Evolutionary conservation across 2,888 invertebrate genomes (phyloP), one percentile per base, ranked within the genome.

Genomic region (Neelides folsomi): DNA sequence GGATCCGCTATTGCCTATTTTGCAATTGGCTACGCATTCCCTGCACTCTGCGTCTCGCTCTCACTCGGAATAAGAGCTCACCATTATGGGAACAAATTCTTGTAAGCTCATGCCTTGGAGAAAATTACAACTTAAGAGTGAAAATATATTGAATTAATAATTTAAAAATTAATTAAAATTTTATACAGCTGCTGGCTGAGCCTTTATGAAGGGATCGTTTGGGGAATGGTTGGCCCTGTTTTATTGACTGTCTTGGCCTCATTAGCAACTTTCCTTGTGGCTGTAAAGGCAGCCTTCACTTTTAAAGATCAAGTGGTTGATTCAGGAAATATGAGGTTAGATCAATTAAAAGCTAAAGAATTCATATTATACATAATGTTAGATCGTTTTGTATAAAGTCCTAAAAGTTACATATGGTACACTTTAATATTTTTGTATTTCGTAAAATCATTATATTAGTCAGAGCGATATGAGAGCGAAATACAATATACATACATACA

Each of bases 211-310:
- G 83, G 86, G 18, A 87, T 93, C 18, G 85, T 94, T 42, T 95
- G 94, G 94, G 87, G 92, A 74, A 78, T 94, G 66, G 88, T 94
- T 62, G 87, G 89, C 2, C 94, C 95, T 6, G 83, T 92, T 34
- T 49, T 64, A 12, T 49, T 62, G 10, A 84, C 81, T 35, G 77
- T 81, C 54, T 79, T 85, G 66, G 79, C 83, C 5, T 89, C 88
- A 66, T 75, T 93, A 4, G 75, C 82, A 27, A 82, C 86, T 58
- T 78, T 93, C 13, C 79, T 88, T 12, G 79, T 90, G 57, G 89
- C 90, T 35, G 81, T 93, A 3, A 78, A 85, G 58, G 93, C 93
- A 0, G 92, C 92, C 20, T 90, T 92, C 68, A 86, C 89, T 1
- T 76, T 90, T 1, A 82, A 90, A 67, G 89, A 89, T 65, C 88